A percentile compares a stretch with the other conserved stretches of the same genome.
Conservation (phyloP, 2,113 vertebrate species). For the Limnothrissa miodon region DNA sequence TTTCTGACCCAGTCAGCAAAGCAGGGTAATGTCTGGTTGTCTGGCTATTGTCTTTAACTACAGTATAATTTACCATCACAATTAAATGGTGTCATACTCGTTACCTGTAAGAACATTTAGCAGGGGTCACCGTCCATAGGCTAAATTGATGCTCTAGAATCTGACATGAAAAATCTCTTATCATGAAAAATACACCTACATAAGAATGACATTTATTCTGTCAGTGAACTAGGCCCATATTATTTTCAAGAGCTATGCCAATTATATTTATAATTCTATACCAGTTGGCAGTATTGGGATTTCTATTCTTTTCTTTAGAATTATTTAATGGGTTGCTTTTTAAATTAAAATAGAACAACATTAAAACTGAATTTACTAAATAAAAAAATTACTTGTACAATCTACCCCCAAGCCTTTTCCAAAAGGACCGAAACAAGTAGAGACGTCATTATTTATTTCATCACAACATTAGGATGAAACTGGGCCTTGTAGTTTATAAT, state of each 20-base stretch:
- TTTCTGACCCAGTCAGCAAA: neutral
- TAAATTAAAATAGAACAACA: neutral
- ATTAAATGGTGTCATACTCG: neutral
- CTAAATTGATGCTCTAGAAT: neutral
- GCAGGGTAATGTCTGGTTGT: neutral
- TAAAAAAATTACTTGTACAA: neutral
- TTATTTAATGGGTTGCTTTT: neutral
- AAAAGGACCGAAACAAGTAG: neutral
- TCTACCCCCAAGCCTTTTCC: neutral
- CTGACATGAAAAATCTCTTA: neutral
- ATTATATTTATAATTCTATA: too few relatives aligned
- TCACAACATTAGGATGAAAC: neutral
- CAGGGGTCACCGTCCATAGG: neutral
- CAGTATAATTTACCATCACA: neutral
- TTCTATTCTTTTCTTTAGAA: neutral
- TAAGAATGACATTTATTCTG: neutral
- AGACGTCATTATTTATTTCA: conserved; percentile 1
- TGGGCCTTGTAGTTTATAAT: conserved; percentile 63
- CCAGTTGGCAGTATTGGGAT: too few relatives aligned
- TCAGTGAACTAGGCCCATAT: neutral
- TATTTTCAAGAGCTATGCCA: too few relatives aligned
- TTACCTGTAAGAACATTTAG: neutral
- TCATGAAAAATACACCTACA: neutral
- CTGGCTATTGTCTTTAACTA: neutral
- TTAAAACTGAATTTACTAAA: neutral